These are phyloP conservation scores for Saxicola maurus DNA, from an alignment of 2,797 vertebrate genomes.

Conservation along the genomic window DNA sequence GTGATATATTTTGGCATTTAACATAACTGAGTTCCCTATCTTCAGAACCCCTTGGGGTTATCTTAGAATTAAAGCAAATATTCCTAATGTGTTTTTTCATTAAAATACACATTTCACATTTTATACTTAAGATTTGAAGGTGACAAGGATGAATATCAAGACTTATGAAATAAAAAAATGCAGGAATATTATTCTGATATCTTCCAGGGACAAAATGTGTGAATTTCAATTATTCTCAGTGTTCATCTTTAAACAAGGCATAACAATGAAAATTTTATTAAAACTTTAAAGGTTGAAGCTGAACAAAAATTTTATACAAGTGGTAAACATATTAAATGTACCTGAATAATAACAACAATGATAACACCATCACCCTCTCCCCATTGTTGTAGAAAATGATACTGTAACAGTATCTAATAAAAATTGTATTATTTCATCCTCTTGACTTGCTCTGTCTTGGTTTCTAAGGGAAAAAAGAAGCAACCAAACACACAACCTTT, in stretches of 20 bases:
- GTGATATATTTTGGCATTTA: not conserved
- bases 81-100: not conserved
- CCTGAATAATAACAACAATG: not conserved
- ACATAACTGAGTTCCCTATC: not conserved
- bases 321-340: not conserved
- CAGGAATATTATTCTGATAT: not conserved
- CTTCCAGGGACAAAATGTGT: not conserved
- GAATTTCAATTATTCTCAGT: not conserved
- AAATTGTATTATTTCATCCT: not conserved
- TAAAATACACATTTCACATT: not conserved
- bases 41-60: not conserved
- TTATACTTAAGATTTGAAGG: not conserved
- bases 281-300: not conserved
- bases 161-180: not conserved
- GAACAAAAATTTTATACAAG: not conserved
- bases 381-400: not conserved
- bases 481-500: fast-evolving
- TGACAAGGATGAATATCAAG: not conserved
- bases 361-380: no score
- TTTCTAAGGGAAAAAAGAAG: not conserved
- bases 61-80: not conserved
- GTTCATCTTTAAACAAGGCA: not conserved
- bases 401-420: not conserved
- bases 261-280: not conserved
- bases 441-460: not conserved